A percentile compares a stretch with the other conserved stretches of the same genome.
phyloP scores from a whole-genome alignment of 2,888 invertebrate species.

The Agonopterix alstromeriana region DNA sequence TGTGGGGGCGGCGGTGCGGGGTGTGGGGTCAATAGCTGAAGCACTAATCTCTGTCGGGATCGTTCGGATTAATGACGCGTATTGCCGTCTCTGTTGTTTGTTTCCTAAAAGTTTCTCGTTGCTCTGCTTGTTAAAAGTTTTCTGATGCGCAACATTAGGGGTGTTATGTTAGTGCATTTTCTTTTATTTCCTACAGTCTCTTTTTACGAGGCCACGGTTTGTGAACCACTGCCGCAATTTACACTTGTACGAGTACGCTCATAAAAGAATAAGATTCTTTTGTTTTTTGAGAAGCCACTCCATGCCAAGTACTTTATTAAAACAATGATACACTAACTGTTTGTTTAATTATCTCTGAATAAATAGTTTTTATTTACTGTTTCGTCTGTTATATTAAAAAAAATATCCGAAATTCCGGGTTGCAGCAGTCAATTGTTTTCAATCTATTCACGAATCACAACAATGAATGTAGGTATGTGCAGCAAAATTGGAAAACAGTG shows the following conservation, averaged over 20 bases:
- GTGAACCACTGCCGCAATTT: too few species aligned
- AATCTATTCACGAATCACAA: conserved; percentile 5
- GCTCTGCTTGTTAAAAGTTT: conserved; percentile 51
- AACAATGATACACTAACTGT: too few species aligned
- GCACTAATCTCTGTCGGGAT: conserved; percentile 69
- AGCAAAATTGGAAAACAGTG: conserved; percentile 31
- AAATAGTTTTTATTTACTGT: too few species aligned
- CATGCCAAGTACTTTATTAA: too few species aligned
- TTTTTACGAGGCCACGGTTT: not conserved
- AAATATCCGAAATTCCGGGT: too few species aligned
- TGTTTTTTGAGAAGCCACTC: too few species aligned
- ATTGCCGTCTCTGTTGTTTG: conserved; percentile 68
- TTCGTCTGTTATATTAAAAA: too few species aligned
- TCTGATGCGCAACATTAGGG: conserved; percentile 36
- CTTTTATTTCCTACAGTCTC: not conserved
- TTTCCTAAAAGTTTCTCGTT: conserved; percentile 47
- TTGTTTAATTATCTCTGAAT: too few species aligned
- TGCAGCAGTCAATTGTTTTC: too few species aligned
- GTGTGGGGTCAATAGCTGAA: conserved; percentile 59
- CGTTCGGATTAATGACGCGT: conserved; percentile 70
- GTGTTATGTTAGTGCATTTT: conserved; percentile 18
- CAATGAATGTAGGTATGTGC: not conserved
- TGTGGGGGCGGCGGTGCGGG: conserved; percentile 38
- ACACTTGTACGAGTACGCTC: too few species aligned
- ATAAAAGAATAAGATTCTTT: too few species aligned